phyloP scores from a whole-genome alignment of 2,113 vertebrate species.

The Pygoscelis antarcticus region DNA sequence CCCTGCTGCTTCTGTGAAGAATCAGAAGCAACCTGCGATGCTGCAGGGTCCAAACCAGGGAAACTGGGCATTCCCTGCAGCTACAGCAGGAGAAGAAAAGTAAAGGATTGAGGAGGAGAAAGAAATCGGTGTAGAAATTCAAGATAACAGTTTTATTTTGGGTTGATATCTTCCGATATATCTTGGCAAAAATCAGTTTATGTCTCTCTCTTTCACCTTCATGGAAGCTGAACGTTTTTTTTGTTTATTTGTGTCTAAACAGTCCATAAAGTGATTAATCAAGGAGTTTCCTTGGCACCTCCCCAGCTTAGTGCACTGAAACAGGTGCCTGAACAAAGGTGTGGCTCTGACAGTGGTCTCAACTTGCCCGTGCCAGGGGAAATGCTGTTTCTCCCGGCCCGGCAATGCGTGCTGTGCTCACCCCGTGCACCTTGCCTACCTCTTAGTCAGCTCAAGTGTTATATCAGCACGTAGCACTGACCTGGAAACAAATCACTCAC shows the following conservation, averaged over 20 bases:
- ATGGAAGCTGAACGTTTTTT: not conserved
- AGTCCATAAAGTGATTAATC: not conserved
- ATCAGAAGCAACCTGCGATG: not conserved
- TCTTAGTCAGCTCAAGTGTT: not conserved
- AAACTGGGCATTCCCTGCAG: not conserved
- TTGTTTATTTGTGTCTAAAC: not conserved
- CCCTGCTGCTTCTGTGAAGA: not conserved
- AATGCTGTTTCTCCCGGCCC: not conserved
- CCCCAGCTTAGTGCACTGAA: not conserved
- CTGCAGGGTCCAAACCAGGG: not conserved
- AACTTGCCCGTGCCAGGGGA: not conserved
- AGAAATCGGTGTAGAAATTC: not conserved
- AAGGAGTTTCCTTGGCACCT: slow-evolving; percentile 11
- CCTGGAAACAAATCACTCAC: not conserved
- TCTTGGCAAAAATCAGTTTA: not conserved
- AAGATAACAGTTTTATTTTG: not conserved
- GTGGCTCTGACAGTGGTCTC: not conserved
- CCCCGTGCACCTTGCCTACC: too few relatives aligned
- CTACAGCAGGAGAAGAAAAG: not conserved
- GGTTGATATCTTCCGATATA: not conserved
- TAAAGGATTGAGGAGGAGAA: not conserved
- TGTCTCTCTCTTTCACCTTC: not conserved
- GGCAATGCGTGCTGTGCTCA: rapidly evolving
- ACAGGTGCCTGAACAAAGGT: not conserved
- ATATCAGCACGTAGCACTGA: not conserved